Evolutionary conservation across 2,888 invertebrate genomes (phyloP).

Genomic region (Hyposoter didymator): DNA sequence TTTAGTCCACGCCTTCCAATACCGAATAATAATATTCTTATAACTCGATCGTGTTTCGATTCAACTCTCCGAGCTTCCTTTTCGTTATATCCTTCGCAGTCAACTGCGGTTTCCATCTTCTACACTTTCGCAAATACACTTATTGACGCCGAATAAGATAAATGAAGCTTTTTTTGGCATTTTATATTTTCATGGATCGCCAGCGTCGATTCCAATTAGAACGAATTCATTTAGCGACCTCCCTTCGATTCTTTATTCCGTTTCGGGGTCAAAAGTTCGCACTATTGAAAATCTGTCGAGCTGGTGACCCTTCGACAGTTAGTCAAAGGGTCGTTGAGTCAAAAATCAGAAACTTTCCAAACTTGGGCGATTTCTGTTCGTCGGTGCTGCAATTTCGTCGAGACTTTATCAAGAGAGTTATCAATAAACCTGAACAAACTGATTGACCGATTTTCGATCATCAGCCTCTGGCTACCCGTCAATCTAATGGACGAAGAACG

Average conservation of each 20-base stretch:
- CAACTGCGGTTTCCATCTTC: background rate
- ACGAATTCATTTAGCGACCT: conserved; percentile 11
- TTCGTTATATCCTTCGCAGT: conserved; percentile 13
- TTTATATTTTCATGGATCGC: conserved; percentile 19
- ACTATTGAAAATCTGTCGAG: background rate
- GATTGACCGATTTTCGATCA: conserved; percentile 6
- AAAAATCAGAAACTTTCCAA: background rate
- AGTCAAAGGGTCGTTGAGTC: background rate
- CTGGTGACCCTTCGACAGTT: background rate
- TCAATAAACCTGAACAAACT: conserved; percentile 11
- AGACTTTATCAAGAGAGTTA: conserved; percentile 8
- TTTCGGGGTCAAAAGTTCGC: background rate
- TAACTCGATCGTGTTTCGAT: conserved; percentile 27
- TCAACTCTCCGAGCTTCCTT: background rate
- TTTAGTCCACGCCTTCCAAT: conserved; percentile 58
- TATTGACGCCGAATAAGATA: background rate
- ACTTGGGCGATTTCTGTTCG: background rate
- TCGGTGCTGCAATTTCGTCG: background rate
- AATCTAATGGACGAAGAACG: background rate
- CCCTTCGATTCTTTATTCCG: background rate
- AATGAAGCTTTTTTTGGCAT: conserved; percentile 16
- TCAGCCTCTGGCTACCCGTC: background rate
- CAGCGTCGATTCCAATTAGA: background rate
- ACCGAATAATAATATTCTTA: conserved; percentile 62
- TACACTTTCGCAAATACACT: conserved; percentile 10